Percentiles rank a stretch among this genome's conserved stretches.
Conservation (phyloP, 92 coral and sea anemone genomes). For the Parazoanthus swiftii region DNA sequence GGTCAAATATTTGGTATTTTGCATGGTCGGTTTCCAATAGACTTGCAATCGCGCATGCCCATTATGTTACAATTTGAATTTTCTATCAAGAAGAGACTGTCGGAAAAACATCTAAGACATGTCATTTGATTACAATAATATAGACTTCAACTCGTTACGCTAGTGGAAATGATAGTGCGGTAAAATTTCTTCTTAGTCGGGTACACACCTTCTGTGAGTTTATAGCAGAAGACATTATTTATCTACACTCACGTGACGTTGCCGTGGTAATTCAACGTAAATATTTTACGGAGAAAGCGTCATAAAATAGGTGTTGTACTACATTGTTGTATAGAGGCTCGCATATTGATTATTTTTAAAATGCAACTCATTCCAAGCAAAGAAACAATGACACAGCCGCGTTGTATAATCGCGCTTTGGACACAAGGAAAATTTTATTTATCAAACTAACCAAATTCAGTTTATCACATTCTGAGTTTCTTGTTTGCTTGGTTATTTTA, state of each 20-base stretch:
- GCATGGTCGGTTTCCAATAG: neutral
- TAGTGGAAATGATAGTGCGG: neutral
- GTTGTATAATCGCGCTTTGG: neutral
- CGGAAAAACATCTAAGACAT: neutral
- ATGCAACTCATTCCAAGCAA: neutral
- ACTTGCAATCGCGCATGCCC: constrained; percentile 31
- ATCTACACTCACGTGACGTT: constrained; percentile 10
- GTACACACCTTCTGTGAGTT: neutral
- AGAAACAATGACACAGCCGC: neutral
- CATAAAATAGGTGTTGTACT: neutral
- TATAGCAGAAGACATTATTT: neutral
- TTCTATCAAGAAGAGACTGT: neutral
- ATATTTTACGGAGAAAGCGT: neutral
- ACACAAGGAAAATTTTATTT: neutral
- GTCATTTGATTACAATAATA: neutral
- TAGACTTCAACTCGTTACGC: neutral
- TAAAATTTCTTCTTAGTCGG: neutral
- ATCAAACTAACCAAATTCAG: neutral
- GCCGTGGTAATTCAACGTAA: neutral
- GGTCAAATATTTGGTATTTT: constrained; percentile 26
- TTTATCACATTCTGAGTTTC: neutral
- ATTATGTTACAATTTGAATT: neutral
- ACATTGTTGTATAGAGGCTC: neutral
- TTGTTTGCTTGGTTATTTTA: neutral
- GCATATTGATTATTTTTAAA: neutral